Evolutionary conservation across 2,888 invertebrate species (phyloP), one percentile per base, ranked within the genome.

Genomic region (Prosopocoilus inquinatus): DNA sequence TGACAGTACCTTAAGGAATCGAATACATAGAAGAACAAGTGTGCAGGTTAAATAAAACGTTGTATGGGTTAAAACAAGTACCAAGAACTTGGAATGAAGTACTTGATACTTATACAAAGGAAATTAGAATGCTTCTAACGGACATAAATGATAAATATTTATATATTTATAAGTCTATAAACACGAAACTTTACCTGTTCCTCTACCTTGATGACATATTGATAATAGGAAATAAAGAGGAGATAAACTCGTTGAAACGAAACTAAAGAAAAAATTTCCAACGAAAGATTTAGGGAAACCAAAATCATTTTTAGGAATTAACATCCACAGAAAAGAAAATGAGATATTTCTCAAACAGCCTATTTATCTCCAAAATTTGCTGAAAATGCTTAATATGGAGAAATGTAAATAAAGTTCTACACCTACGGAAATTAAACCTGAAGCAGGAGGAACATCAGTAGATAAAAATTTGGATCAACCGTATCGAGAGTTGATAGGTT

Each of bases 181-280:
- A 2, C 20, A 20, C 20, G 20, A 20, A 39, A 15, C 15, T 65
- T 5, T 65, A 56, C 55, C 38, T 70, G 4, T 28, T 64, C 1
- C 32, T 69, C 5, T 68, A 69, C 61, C 68, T 71, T 2, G 68
- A 69, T 51, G 68, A 69, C 53, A 63, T 70, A 35, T 55, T 70
- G 51, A 61, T 53, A 46, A 47, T 49, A 8, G 60, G 57, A n/a
- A n/a, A n/a, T n/a, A n/a, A n/a, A n/a, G n/a, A n/a, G n/a, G n/a
- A n/a, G n/a, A n/a, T n/a, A n/a, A n/a, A n/a, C n/a, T n/a, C n/a
- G n/a, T n/a, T n/a, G n/a, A n/a, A n/a, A n/a, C n/a, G n/a, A n/a
- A n/a, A n/a, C n/a, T n/a, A n/a, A n/a, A n/a, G n/a, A n/a, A n/a
- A n/a, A n/a, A n/a, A 51, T 71, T 70, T 49, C 44, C 55, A 33